These are phyloP conservation scores for Drosophila repletoides DNA, from an alignment of 1,140 invertebrate genomes.

Conservation along the genomic window DNA sequence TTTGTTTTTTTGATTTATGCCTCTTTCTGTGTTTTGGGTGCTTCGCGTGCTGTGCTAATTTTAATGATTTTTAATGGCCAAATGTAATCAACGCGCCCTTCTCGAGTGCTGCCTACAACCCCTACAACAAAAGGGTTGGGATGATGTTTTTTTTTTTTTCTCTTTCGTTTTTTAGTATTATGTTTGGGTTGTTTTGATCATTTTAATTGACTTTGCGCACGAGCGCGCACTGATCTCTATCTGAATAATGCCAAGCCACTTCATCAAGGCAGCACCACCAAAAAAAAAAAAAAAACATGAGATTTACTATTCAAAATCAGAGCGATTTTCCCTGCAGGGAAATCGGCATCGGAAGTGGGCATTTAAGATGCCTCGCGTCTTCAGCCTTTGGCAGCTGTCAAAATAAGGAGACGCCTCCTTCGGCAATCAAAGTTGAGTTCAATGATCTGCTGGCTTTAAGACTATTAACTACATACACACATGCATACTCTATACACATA, in stretches of 20 bases:
- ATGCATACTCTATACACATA: no score
- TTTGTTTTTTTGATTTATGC: conserved; percentile 66
- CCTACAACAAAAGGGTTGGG: conserved; percentile 46
- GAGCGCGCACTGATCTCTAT: conserved; percentile 65
- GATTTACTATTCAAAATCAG: conserved; percentile 29
- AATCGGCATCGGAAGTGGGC: conserved; percentile 66
- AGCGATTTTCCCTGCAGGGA: conserved; percentile 41
- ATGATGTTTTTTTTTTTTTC: neutral
- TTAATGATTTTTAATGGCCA: conserved; percentile 73
- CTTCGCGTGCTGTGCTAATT: conserved; percentile 38
- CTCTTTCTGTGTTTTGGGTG: conserved; percentile 55
- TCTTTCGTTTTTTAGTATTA: neutral
- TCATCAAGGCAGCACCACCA: conserved; percentile 12
- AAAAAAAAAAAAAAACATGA: no score
- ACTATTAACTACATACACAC: conserved; percentile 48
- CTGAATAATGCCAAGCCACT: conserved; percentile 39
- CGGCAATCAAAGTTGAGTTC: conserved; percentile 47
- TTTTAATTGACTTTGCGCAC: conserved; percentile 81
- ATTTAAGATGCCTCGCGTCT: conserved; percentile 53
- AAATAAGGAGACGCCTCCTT: conserved; percentile 68
- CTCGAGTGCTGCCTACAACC: conserved; percentile 13
- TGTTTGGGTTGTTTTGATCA: conserved; percentile 73
- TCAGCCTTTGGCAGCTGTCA: conserved; percentile 58
- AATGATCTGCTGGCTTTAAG: conserved; percentile 45
- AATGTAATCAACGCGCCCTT: conserved; percentile 72